phyloP scores from a whole-genome alignment of 1,140 invertebrate species.

The Heliothis virescens region DNA sequence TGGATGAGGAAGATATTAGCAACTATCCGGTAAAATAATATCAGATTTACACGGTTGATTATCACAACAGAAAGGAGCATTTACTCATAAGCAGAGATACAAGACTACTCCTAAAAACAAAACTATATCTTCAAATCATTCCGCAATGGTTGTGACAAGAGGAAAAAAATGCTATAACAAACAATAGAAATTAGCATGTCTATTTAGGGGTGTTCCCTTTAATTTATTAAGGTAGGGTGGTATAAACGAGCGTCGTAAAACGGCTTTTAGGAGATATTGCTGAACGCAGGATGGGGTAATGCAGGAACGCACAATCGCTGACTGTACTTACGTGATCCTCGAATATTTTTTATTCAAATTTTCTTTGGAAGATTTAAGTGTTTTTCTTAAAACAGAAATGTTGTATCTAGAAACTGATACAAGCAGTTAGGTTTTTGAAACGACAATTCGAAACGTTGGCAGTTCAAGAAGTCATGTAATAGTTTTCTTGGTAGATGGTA shows the following conservation, averaged over 20 bases:
- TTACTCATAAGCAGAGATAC: not conserved
- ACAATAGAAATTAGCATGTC: slow-evolving; percentile 65
- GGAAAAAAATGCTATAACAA: slow-evolving; percentile 49
- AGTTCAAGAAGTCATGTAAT: too few relatives aligned
- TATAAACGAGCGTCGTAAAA: slow-evolving; percentile 58
- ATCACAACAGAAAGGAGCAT: not conserved
- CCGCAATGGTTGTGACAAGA: slow-evolving; percentile 1
- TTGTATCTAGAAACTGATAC: too few relatives aligned
- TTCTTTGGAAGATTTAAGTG: not conserved
- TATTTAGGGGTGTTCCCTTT: slow-evolving; percentile 63
- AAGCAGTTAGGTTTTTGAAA: too few relatives aligned
- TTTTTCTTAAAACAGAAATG: too few relatives aligned
- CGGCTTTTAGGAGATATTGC: slow-evolving; percentile 51
- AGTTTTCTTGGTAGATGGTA: too few relatives aligned
- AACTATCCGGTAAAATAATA: too few relatives aligned
- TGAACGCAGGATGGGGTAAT: slow-evolving; percentile 19
- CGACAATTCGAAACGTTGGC: too few relatives aligned
- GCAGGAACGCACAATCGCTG: not conserved
- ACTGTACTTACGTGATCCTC: not conserved
- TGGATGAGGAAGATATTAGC: too few relatives aligned
- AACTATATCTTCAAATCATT: slow-evolving; percentile 41
- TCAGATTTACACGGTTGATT: not conserved
- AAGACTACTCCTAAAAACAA: not conserved
- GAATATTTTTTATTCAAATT: not conserved
- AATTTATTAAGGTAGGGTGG: slow-evolving; percentile 63